Evolutionary conservation across 2,113 vertebrate genomes (phyloP), one percentile per base, ranked within the genome.

Genomic region (Zosterops borbonicus): DNA sequence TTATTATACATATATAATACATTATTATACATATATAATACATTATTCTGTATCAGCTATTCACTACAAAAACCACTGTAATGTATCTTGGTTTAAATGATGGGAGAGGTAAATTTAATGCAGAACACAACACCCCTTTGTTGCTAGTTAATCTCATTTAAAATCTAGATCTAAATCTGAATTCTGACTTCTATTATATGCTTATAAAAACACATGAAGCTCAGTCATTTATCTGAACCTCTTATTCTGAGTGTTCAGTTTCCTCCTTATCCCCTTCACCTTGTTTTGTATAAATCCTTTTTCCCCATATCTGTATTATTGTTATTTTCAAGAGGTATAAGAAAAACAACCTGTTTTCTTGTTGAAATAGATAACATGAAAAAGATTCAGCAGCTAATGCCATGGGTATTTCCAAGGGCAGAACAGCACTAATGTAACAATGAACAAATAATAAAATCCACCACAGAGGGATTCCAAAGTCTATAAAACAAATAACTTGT

Each of bases 361-460:
- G 53, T 81, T 89, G 73, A 74, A 83, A 78, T 5, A 83, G 63
- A 70, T 83, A 92, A 90, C 39, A 71, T 6, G 37, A 85, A 77
- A 91, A 94, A 83, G 28, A 93, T 53, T 60, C 65, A 78, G 37
- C 62, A 84, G 25, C 65, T 79, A 42, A 65, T 60, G 80, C 78
- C 69, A 46, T 65, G 52, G 69, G 68, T 91, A 91, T 94, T 95
- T 96, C 89, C 87, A 95, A 82, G 91, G 91, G 62, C 83, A 73
- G 76, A 96, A 69, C 56, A 73, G 33, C 71, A 69, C 62, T 95
- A 91, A 87, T 79, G 74, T 71, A 95, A 91, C 83, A 87, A 87
- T 89, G 87, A 94, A 87, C 77, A 94, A 95, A 89, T 94, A 94
- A 94, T 75, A 75, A 84, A 92, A 94, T 84, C 53, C 19, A 62